phyloP scores from a whole-genome alignment of 53 echinoderm and acorn worm genomes.

The Luidia sarsii region DNA sequence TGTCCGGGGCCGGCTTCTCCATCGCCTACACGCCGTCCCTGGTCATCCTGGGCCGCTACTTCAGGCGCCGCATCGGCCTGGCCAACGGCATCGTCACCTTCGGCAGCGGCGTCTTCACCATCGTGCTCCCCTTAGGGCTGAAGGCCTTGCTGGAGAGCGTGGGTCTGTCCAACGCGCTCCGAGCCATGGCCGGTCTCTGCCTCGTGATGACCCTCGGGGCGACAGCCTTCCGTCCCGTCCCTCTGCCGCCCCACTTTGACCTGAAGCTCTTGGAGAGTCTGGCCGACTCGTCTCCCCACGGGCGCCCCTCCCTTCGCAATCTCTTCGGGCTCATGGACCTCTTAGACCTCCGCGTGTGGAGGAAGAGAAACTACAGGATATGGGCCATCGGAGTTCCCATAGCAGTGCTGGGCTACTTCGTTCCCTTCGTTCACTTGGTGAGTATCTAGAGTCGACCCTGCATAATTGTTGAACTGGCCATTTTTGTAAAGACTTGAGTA shows the following conservation, averaged over 20 bases:
- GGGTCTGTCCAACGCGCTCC: slow-evolving; percentile 68
- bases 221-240: slow-evolving; percentile 46
- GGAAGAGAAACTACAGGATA: slow-evolving; percentile 77
- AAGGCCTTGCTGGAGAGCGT: slow-evolving; percentile 40
- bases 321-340: slow-evolving; percentile 64
- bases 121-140: slow-evolving; percentile 78
- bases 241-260: slow-evolving; percentile 38
- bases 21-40: slow-evolving; percentile 90
- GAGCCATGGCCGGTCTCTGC: slow-evolving; percentile 58
- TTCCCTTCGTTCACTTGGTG: slow-evolving; percentile 97
- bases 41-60: slow-evolving; percentile 86
- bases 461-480: no score
- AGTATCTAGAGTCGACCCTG: no score
- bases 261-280: slow-evolving; percentile 37
- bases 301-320: slow-evolving; percentile 52
- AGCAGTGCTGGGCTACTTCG: slow-evolving; percentile 89
- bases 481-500: no score
- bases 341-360: slow-evolving; percentile 77
- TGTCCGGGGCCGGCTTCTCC: slow-evolving; percentile 75
- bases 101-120: slow-evolving; percentile 93
- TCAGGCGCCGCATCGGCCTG: slow-evolving; percentile 84
- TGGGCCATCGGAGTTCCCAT: slow-evolving; percentile 89
- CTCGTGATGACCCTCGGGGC: slow-evolving; percentile 70
- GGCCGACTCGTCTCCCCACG: slow-evolving; percentile 45
- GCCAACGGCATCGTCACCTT: slow-evolving; percentile 92